Percentiles rank a stretch among this genome's conserved stretches.
Evolutionary conservation across 1,140 invertebrate species (phyloP).

Genomic region (Lepidotrigona ventralis): DNA sequence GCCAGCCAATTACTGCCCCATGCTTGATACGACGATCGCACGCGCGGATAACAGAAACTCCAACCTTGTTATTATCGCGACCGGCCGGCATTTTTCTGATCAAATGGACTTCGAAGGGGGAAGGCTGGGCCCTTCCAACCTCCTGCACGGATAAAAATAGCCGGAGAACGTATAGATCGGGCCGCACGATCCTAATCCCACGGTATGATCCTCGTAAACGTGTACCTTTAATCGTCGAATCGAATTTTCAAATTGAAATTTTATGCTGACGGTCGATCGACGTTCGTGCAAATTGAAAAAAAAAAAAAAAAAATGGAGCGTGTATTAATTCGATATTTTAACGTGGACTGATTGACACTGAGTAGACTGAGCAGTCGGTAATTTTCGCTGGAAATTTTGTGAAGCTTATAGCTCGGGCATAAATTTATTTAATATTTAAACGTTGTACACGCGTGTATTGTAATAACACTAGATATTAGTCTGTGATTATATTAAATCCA

Average conservation of each 20-base stretch:
- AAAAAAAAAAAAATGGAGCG: too few species aligned
- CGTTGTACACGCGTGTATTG: too few species aligned
- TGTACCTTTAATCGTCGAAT: not conserved
- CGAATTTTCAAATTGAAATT: not conserved
- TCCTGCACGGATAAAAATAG: too few species aligned
- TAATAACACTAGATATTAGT: too few species aligned
- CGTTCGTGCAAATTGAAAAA: not conserved
- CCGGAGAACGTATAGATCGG: not conserved
- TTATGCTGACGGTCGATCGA: not conserved
- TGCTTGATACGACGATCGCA: slow-evolving; percentile 52
- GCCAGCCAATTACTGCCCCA: slow-evolving; percentile 57
- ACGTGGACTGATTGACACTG: too few species aligned
- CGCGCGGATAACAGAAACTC: slow-evolving; percentile 62
- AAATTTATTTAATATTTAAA: too few species aligned
- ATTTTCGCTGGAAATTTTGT: too few species aligned
- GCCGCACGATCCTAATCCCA: not conserved
- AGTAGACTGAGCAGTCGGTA: too few species aligned
- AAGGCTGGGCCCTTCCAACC: too few species aligned
- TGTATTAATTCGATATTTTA: too few species aligned
- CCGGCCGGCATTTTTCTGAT: slow-evolving; percentile 10
- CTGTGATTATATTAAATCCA: too few species aligned
- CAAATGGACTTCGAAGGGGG: not conserved
- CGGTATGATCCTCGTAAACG: not conserved
- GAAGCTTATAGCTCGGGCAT: too few species aligned
- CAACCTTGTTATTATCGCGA: slow-evolving; percentile 44